Base-by-base conservation (phyloP, 2,888 invertebrate species). In the Orthonychiurus folsomi region DNA sequence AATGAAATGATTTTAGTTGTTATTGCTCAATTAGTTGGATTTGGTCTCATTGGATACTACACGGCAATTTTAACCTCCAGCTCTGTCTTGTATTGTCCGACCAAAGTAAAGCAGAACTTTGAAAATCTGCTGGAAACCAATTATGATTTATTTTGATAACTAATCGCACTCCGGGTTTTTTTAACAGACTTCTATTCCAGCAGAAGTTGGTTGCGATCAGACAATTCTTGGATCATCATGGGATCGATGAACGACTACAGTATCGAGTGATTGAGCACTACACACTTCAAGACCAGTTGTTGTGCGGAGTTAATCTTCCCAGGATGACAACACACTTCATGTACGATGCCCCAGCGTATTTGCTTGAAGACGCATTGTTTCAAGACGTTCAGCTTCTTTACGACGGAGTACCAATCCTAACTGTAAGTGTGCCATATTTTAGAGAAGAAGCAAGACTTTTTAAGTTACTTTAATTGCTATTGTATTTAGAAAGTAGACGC, bases 381-480 rank as follows among this genome's bases (percentile, higher is more conserved):
- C 50, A 66, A 26, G 69, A 69, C 56, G 68, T 64, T 2, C 27
- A 58, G 9, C 63, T 67, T 12, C 59, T 68, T 26, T 50, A 70
- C 2, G 72, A 72, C 53, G 70, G 69, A 50, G 63, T 70, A 24
- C 72, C 70, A 3, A 59, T 72, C 23, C 69, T 72, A 24, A 66
- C 68, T 12, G 70, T 67, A 50, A 63, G 47, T n/a, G n/a, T n/a
- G n/a, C n/a, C n/a, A n/a, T n/a, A n/a, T n/a, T n/a, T n/a, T n/a
- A n/a, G n/a, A n/a, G n/a, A n/a, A n/a, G n/a, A n/a, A n/a, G n/a
- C n/a, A n/a, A n/a, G n/a, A n/a, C n/a, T n/a, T n/a, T n/a, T n/a
- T n/a, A n/a, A n/a, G n/a, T n/a, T n/a, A n/a, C n/a, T n/a, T n/a
- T n/a, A n/a, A n/a, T n/a, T n/a, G n/a, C n/a, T n/a, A n/a, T n/a